Percentiles rank a stretch among this genome's conserved stretches.
Conservation (phyloP, 2,888 invertebrate genomes). For the Eubasilissa splendida region DNA sequence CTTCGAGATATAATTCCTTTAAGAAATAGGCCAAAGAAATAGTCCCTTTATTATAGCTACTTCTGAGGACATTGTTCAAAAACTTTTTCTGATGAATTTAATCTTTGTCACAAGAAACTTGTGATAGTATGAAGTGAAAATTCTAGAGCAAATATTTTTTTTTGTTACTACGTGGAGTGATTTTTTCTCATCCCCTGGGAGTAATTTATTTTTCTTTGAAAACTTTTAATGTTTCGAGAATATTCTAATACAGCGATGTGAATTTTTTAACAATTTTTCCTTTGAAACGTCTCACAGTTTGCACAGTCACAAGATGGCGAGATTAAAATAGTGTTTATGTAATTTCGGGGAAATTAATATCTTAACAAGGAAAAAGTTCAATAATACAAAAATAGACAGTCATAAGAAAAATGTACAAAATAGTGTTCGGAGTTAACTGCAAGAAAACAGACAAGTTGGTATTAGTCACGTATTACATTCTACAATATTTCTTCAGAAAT, state of each 20-base stretch:
- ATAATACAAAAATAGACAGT: too few species aligned
- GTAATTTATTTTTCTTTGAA: conserved; percentile 33
- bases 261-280: conserved; percentile 31
- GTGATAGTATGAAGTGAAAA: conserved; percentile 31
- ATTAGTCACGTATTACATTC: too few species aligned
- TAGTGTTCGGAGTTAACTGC: too few species aligned
- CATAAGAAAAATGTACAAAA: too few species aligned
- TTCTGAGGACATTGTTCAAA: conserved; percentile 15
- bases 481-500: too few species aligned
- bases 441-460: too few species aligned
- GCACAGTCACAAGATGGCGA: conserved; percentile 7
- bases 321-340: not conserved
- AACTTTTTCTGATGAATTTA: conserved; percentile 38
- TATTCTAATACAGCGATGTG: conserved; percentile 16
- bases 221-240: conserved; percentile 32
- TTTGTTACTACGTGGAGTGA: conserved; percentile 5
- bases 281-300: conserved; percentile 21
- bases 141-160: conserved; percentile 28
- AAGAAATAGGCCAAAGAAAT: conserved; percentile 32
- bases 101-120: conserved; percentile 36
- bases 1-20: conserved; percentile 36
- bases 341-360: not conserved
- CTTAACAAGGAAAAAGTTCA: too few species aligned
- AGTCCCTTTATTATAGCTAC: conserved; percentile 26
- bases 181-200: conserved; percentile 26